Percentiles rank a stretch among this genome's conserved stretches.
These are phyloP conservation scores for Nymphalis polychloros DNA, from an alignment of 2,888 invertebrate species.

Conservation along the genomic window DNA sequence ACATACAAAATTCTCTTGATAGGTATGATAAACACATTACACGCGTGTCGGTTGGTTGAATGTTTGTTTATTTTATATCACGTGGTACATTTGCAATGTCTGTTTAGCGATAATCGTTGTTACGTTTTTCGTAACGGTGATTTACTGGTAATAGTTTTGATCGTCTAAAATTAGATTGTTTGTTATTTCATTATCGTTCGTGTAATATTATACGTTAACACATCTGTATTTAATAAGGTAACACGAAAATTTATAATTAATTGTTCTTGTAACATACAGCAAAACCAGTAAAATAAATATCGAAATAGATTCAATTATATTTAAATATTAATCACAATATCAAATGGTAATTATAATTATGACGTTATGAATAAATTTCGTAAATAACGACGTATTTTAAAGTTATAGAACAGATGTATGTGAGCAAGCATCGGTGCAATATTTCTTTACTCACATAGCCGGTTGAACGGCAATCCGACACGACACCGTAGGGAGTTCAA, in stretches of 20 bases:
- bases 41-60: not conserved
- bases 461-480: too few species aligned
- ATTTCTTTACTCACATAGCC: too few species aligned
- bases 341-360: too few species aligned
- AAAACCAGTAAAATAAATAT: too few species aligned
- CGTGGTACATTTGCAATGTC: not conserved
- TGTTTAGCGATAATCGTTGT: conserved; percentile 5
- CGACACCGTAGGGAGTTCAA: too few species aligned
- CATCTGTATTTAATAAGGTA: not conserved
- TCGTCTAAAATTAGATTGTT: not conserved
- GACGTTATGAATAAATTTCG: too few species aligned
- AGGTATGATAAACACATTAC: not conserved
- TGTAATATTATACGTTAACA: not conserved
- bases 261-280: not conserved
- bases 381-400: too few species aligned
- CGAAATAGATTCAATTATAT: too few species aligned
- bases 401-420: too few species aligned
- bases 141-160: conserved; percentile 1
- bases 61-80: not conserved
- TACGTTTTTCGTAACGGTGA: not conserved
- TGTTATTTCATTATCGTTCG: conserved; percentile 2
- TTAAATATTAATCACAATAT: too few species aligned
- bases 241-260: conserved; percentile 3
- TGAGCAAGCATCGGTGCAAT: too few species aligned
- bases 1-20: too few species aligned